These are phyloP conservation scores for Brachionus paranguensis DNA, from an alignment of 1,140 invertebrate species.

Conservation along the genomic window DNA sequence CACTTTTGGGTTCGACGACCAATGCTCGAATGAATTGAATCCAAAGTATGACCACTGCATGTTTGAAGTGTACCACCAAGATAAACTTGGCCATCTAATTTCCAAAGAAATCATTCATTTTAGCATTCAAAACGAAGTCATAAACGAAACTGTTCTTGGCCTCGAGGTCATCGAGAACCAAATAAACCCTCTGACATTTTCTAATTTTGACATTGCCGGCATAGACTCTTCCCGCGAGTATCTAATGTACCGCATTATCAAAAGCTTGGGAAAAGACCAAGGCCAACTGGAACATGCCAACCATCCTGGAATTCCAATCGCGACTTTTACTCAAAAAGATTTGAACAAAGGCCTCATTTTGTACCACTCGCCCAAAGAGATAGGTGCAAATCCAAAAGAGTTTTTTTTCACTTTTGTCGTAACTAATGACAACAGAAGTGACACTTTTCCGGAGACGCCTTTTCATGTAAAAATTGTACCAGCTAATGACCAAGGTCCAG, in stretches of 20 bases:
- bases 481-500: conserved; percentile 15
- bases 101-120: conserved; percentile 36
- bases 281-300: conserved; percentile 11
- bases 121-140: conserved; percentile 23
- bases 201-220: conserved; percentile 39
- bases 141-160: conserved; percentile 23
- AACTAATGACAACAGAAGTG: conserved; percentile 22
- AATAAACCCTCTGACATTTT: conserved; percentile 6
- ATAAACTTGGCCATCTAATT: background rate
- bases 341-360: conserved; percentile 22
- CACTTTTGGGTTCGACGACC: background rate
- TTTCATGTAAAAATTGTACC: conserved; percentile 20
- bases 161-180: conserved; percentile 25
- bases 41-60: conserved; percentile 29
- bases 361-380: conserved; percentile 20
- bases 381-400: background rate
- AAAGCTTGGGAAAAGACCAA: conserved; percentile 14
- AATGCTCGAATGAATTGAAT: background rate
- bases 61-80: conserved; percentile 35
- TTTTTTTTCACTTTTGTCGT: conserved; percentile 39
- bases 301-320: background rate
- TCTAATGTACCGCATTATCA: conserved; percentile 20
- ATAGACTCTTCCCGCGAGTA: conserved; percentile 9
- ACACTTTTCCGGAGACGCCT: conserved; percentile 35
- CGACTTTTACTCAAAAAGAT: conserved; percentile 21